Base-by-base conservation (phyloP, 2,888 invertebrate genomes). In the Teinopalpus imperialis region DNA sequence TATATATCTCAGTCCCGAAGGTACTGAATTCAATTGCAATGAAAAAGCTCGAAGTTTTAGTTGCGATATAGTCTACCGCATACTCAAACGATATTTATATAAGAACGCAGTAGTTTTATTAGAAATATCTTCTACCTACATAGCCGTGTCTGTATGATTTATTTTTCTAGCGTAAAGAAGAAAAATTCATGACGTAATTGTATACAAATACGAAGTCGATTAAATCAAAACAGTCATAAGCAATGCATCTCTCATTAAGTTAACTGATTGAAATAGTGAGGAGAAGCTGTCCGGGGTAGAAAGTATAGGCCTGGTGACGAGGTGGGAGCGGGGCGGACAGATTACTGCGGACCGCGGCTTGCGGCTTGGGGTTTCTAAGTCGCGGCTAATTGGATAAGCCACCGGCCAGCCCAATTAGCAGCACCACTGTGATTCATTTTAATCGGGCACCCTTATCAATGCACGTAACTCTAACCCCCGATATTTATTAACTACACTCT, bases 381-480 rank as follows among this genome's bases (percentile, higher is more conserved):
- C 85, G 69, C 69, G 70, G 74, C 83, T 86, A 88, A 87, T 88
- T 87, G 88, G 87, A 82, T 81, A 82, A 83, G 79, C 80, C 75
- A 69, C 66, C 64, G 51, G 56, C 56, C 54, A 49, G 70, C 75
- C 83, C 87, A 87, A 87, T 87, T 87, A 87, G 81, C 74, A 72
- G 73, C 75, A 68, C 66, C 71, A 81, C 71, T 73, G 82, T 81
- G 86, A 85, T 87, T 88, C 82, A 81, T 83, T 87, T 85, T 86
- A 85, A 86, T 83, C 82, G 82, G 66, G 81, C 76, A 67, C 80
- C 75, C 79, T 79, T 80, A 80, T 74, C 78, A 73, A 70, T 78
- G 78, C 42, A 30, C 30, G 35, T 41, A 30, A 35, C 13, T 39
- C 32, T 26, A 16, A 5, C 34, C 27, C 14, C 16, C 3, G 5